Evolutionary conservation across 2,888 invertebrate genomes (phyloP).

Genomic region (Empis livida): DNA sequence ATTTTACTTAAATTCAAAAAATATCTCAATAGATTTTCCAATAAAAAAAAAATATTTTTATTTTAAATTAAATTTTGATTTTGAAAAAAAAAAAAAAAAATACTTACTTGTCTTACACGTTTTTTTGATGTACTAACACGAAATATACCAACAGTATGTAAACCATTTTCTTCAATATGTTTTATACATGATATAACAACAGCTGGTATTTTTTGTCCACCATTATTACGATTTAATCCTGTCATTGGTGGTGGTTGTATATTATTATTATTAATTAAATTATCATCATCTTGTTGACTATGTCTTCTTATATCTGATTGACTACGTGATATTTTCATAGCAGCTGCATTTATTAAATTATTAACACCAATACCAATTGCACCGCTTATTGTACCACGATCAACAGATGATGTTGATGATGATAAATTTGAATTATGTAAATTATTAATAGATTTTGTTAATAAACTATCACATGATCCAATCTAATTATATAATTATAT

Average conservation of each 20-base stretch:
- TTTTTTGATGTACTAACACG: slow-evolving; percentile 87
- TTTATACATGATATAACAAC: slow-evolving; percentile 68
- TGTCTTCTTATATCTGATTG: slow-evolving; percentile 39
- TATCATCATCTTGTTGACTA: slow-evolving; percentile 31
- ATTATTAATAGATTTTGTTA: slow-evolving; percentile 25
- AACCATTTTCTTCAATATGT: slow-evolving; percentile 67
- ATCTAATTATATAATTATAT: too few relatives aligned
- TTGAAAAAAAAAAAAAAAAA: neutral
- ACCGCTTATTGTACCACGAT: neutral
- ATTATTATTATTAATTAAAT: slow-evolving; percentile 16
- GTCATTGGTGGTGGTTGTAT: slow-evolving; percentile 12
- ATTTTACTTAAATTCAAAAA: too few relatives aligned
- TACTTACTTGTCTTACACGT: slow-evolving; percentile 69
- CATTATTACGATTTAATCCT: slow-evolving; percentile 16
- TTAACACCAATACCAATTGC: slow-evolving; percentile 1
- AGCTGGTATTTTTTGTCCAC: slow-evolving; percentile 51
- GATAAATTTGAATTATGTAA: too few relatives aligned
- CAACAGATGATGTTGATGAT: too few relatives aligned
- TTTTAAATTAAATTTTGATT: neutral
- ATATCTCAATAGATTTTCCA: too few relatives aligned
- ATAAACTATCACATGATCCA: slow-evolving; percentile 63
- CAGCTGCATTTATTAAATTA: slow-evolving; percentile 31
- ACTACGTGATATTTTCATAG: slow-evolving; percentile 39
- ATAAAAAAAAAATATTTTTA: neutral
- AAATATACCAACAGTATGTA: slow-evolving; percentile 80